A percentile compares a stretch with the other conserved stretches of the same genome.
These are phyloP conservation scores for Rattus rattus DNA, from an alignment of 2,113 vertebrate species.

Conservation along the genomic window DNA sequence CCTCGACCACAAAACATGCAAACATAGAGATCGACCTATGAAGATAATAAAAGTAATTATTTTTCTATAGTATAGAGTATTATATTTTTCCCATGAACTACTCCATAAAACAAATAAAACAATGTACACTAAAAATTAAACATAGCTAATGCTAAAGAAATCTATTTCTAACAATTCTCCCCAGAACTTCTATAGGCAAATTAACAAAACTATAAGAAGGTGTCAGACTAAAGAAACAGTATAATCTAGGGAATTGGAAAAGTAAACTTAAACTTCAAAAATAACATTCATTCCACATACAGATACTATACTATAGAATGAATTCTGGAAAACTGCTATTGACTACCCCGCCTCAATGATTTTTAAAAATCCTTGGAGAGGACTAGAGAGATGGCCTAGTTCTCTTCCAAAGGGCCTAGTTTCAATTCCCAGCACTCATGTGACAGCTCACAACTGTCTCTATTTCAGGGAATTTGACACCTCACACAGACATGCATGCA, in stretches of 20 bases:
- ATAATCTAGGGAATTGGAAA: background rate
- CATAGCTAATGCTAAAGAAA: constrained; percentile 50
- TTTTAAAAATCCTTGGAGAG: background rate
- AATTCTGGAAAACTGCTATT: background rate
- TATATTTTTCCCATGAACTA: constrained; percentile 43
- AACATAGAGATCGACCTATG: constrained; percentile 96
- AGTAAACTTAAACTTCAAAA: constrained; percentile 39
- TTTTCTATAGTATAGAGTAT: constrained; percentile 32
- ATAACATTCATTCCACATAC: constrained; percentile 4
- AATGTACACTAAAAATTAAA: constrained; percentile 38
- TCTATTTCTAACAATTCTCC: constrained; percentile 47
- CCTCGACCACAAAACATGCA: constrained; percentile 97
- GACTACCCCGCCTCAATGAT: background rate
- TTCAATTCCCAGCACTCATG: background rate
- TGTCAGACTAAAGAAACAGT: background rate
- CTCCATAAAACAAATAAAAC: constrained; percentile 62
- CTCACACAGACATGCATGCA: background rate
- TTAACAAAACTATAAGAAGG: constrained; percentile 44
- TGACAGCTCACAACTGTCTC: background rate
- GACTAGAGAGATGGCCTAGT: background rate
- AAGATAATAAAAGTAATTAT: background rate
- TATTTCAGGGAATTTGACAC: background rate
- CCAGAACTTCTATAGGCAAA: constrained; percentile 24
- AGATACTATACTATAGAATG: constrained; percentile 10
- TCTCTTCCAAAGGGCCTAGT: background rate